Evolutionary conservation across 2,888 invertebrate species (phyloP).

Genomic region (Margaritifera margaritifera): DNA sequence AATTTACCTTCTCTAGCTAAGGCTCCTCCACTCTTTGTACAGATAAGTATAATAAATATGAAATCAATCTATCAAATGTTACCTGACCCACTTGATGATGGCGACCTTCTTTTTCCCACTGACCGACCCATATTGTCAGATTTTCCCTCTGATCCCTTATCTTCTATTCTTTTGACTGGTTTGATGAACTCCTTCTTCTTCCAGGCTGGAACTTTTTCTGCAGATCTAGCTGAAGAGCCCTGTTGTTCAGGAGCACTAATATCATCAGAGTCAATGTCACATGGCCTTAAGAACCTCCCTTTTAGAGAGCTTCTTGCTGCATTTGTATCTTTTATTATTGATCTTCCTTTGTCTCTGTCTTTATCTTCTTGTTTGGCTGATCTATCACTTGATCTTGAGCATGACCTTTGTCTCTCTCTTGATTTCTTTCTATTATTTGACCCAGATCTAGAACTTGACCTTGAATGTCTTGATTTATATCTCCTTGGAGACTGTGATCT

Average conservation of each 20-base stretch:
- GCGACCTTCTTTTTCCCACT: conserved; percentile 11
- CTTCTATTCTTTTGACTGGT: conserved; percentile 20
- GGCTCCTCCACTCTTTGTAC: too few relatives aligned
- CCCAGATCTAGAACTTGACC: conserved; percentile 26
- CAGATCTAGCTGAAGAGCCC: conserved; percentile 4
- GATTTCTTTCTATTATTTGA: conserved; percentile 26
- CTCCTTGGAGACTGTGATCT: conserved; percentile 2
- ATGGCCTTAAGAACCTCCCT: neutral
- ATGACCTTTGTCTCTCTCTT: conserved; percentile 26
- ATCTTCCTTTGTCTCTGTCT: conserved; percentile 10
- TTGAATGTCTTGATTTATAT: conserved; percentile 6
- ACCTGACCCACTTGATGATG: conserved; percentile 28
- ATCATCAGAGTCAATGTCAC: neutral
- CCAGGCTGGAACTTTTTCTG: conserved; percentile 39
- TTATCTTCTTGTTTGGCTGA: conserved; percentile 9
- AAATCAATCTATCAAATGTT: neutral
- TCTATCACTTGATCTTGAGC: conserved; percentile 25
- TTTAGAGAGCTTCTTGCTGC: neutral
- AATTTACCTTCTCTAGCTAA: too few relatives aligned
- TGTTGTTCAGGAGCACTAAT: too few relatives aligned
- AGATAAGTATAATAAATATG: too few relatives aligned
- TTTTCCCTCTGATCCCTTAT: conserved; percentile 1
- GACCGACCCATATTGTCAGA: conserved; percentile 3
- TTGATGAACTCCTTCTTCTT: conserved; percentile 52
- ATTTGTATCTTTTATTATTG: neutral